phyloP scores from a whole-genome alignment of 2,797 vertebrate genomes.

The Mastacembelus armatus region DNA sequence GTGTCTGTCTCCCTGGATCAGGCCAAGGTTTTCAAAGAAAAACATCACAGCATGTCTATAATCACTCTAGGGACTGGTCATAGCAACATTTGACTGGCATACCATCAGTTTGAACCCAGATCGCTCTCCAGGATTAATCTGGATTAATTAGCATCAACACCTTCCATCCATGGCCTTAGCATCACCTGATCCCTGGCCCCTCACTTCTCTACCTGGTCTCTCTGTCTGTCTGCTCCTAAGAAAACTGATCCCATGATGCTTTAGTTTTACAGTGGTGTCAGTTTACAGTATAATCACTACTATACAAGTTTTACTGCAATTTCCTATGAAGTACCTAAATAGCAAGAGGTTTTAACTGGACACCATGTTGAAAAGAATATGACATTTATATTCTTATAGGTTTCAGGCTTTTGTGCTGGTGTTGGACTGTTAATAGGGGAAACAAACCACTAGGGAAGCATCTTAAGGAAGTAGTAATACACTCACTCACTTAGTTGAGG shows the following conservation, averaged over 20 bases:
- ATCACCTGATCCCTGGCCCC: constrained; percentile 33
- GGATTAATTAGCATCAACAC: constrained; percentile 63
- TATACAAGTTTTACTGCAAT: constrained; percentile 8
- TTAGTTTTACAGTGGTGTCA: constrained; percentile 15
- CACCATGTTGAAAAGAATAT: too few relatives aligned
- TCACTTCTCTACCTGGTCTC: not conserved
- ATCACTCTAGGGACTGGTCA: constrained; percentile 55
- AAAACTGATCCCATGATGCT: constrained; percentile 17
- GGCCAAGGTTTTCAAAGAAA: constrained; percentile 50
- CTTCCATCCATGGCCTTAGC: constrained; percentile 19
- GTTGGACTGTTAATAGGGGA: too few relatives aligned
- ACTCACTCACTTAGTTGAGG: not conserved
- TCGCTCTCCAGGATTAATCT: constrained; percentile 65
- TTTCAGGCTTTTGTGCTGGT: too few relatives aligned
- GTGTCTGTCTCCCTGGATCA: constrained; percentile 59
- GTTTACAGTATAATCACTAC: not conserved
- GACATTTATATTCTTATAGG: too few relatives aligned
- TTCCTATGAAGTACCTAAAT: not conserved
- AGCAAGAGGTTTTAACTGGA: not conserved
- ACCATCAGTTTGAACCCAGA: constrained; percentile 45
- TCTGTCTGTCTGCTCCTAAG: constrained; percentile 20
- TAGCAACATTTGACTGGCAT: constrained; percentile 54
- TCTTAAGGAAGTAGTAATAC: not conserved
- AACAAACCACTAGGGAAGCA: too few relatives aligned
- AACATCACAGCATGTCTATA: constrained; percentile 58